These are phyloP conservation scores for Oncorhynchus tshawytscha DNA, from an alignment of 2,113 vertebrate species.

Conservation along the genomic window DNA sequence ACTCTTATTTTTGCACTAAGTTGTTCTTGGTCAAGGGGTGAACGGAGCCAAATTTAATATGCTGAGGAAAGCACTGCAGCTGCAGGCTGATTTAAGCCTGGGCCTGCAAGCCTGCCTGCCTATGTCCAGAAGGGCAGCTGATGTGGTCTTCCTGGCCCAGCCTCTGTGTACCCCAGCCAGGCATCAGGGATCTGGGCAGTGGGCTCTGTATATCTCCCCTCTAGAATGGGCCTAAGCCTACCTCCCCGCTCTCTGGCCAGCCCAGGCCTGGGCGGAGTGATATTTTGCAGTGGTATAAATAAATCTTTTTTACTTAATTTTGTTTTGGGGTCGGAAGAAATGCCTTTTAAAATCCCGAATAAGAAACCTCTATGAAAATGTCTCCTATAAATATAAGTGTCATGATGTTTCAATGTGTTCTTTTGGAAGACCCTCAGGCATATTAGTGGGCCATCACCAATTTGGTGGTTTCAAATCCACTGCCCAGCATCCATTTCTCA, in stretches of 20 bases:
- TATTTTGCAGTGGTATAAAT: not conserved
- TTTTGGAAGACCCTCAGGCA: too few species aligned
- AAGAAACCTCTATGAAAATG: conserved; percentile 45
- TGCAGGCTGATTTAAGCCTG: conserved; percentile 11
- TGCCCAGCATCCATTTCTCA: conserved; percentile 67
- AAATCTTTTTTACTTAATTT: not conserved
- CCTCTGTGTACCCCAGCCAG: not conserved
- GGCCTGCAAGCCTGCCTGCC: not conserved
- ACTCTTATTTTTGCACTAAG: not conserved
- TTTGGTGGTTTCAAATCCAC: conserved; percentile 51
- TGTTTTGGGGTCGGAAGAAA: conserved; percentile 18
- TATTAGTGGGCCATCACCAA: too few species aligned
- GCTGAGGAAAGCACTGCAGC: conserved; percentile 11
- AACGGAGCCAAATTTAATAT: conserved; percentile 17
- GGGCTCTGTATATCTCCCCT: conserved; percentile 2
- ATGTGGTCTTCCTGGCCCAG: conserved; percentile 1
- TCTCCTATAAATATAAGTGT: conserved; percentile 10
- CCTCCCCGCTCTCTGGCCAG: not conserved
- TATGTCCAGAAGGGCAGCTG: conserved; percentile 4
- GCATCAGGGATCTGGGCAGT: conserved; percentile 9
- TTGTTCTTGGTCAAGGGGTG: not conserved
- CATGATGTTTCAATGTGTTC: too few species aligned
- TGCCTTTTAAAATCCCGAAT: not conserved
- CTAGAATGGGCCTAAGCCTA: not conserved
- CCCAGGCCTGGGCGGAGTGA: not conserved